Conservation (phyloP, 2,888 invertebrate species). For the Lordiphosa fenestrarum region DNA sequence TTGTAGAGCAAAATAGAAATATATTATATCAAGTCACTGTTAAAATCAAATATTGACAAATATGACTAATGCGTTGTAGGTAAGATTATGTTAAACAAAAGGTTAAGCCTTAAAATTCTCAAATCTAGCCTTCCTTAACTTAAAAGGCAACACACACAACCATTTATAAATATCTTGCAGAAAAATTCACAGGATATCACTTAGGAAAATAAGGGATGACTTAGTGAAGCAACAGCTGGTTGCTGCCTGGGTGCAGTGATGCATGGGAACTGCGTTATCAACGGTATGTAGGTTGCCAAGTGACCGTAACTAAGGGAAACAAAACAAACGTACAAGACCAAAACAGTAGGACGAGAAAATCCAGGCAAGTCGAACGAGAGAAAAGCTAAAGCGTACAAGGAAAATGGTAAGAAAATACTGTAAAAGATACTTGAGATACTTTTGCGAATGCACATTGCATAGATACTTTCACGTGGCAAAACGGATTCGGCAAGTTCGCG, state of each 20-base stretch:
- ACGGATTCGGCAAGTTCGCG: conserved; percentile 84
- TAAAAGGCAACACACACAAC: too few species aligned
- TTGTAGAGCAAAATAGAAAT: too few species aligned
- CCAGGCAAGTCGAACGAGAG: conserved; percentile 11
- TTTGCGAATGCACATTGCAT: conserved; percentile 32
- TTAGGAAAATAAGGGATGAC: conserved; percentile 14
- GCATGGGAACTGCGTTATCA: conserved; percentile 59
- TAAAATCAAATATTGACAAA: too few species aligned
- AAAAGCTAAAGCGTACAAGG: conserved; percentile 11
- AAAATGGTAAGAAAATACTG: conserved; percentile 58
- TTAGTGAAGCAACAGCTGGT: conserved; percentile 27
- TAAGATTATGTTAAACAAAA: too few species aligned
- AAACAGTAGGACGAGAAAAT: conserved; percentile 13
- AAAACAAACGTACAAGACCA: conserved; percentile 7
- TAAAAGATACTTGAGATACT: conserved; percentile 29
- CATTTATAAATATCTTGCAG: too few species aligned
- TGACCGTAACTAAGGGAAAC: conserved; percentile 60
- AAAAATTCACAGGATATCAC: too few species aligned
- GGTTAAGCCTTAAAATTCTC: too few species aligned
- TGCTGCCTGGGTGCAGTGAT: conserved; percentile 32
- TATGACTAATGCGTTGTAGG: too few species aligned
- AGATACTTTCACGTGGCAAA: conserved; percentile 92
- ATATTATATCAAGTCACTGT: too few species aligned
- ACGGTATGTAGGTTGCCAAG: conserved; percentile 64
- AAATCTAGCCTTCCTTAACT: too few species aligned